Conservation (phyloP, 2,113 vertebrate species). For the Capra hircus region DNA sequence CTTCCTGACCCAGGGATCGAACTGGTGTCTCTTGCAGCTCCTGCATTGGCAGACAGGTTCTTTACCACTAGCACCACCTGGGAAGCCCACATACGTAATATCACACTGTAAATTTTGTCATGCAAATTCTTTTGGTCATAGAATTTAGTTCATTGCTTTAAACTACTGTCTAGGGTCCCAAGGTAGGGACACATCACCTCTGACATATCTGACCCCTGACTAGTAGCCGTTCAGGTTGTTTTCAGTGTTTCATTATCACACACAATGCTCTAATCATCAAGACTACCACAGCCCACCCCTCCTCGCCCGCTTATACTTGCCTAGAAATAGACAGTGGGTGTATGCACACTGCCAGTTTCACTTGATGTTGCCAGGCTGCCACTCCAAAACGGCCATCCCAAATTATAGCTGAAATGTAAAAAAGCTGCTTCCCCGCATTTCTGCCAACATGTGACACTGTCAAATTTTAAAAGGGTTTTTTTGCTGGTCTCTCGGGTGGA, state of each 20-base stretch:
- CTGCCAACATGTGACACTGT: background rate
- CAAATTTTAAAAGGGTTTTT: background rate
- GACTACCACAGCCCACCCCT: background rate
- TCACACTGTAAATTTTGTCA: background rate
- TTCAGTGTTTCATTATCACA: background rate
- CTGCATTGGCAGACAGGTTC: background rate
- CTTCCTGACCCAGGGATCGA: background rate
- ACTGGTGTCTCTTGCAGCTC: background rate
- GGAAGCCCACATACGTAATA: background rate
- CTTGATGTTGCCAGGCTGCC: accelerated
- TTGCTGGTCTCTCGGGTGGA: background rate
- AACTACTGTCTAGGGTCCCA: background rate
- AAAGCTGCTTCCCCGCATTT: accelerated
- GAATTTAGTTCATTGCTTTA: background rate
- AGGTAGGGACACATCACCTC: background rate
- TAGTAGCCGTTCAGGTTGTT: accelerated
- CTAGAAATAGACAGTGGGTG: accelerated
- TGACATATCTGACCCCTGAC: too few relatives aligned
- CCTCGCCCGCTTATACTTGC: background rate
- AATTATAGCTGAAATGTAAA: accelerated
- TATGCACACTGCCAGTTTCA: accelerated
- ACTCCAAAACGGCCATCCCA: accelerated
- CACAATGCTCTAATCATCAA: accelerated
- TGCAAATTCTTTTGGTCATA: background rate
- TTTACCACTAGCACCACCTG: background rate